Base-by-base conservation (phyloP, 1,140 invertebrate genomes). In the Hylaeus anthracinus region DNA sequence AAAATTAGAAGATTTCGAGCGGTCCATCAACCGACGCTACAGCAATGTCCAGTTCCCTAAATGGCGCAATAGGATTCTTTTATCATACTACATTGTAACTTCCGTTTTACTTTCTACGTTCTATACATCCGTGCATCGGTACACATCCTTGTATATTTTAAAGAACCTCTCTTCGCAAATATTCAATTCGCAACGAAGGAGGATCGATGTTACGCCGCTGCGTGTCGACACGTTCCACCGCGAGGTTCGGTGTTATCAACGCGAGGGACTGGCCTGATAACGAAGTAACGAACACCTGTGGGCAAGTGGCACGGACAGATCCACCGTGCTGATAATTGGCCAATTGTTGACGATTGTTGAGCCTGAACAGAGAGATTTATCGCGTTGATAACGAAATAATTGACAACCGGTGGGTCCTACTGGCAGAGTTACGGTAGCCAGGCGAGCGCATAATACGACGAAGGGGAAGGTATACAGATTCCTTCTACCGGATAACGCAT, bases 361-460 rank as follows among this genome's bases (percentile, higher is more conserved):
- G 15, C 14, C 53, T 15, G 61, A 51, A 65, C 70, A 79, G 55
- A 26, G 79, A 41, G 79, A 80, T 80, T 80, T 65, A 74, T 74
- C 72, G 56, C 64, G 48, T 39, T 75, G 79, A 80, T 80, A 80
- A 80, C 45, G 79, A 75, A 80, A 80, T 80, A 80, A 80, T 80
- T 80, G 79, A 80, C 79, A 80, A 66, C 12, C 53, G 51, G 48
- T 10, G n/a, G 61, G 43, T 63, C 51, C 61, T 56, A 14, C 43
- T 80, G 72, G 79, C 79, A 75, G 79, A 80, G 75, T 80, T 80
- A 80, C 72, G 79, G 64, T 75, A 69, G 79, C 55, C 53, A 10
- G 12, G n/a, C 37, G 45, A 12, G 60, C 70, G 79, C 72, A 80
- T 80, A 80, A 80, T 80, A 56, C 79, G 79, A 74, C 72, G 37